A percentile compares a stretch with the other conserved stretches of the same genome.
Conservation (phyloP, 1,140 invertebrate genomes). For the Drosophila malerkotliana region DNA sequence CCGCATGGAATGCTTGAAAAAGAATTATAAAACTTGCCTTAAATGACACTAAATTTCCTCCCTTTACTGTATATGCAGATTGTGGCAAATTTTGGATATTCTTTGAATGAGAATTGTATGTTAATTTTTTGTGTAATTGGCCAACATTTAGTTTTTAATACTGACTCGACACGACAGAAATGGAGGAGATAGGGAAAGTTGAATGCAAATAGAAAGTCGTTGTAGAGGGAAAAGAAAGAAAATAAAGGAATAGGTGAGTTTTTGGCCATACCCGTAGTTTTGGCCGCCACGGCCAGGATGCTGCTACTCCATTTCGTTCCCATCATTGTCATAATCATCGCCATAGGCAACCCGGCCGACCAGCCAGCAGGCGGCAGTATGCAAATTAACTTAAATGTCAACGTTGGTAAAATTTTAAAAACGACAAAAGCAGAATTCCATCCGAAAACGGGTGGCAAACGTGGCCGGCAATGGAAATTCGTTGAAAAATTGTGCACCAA, state of each 20-base stretch:
- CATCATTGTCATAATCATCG: slow-evolving; percentile 36
- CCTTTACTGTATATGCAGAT: slow-evolving; percentile 25
- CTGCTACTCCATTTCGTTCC: slow-evolving; percentile 12
- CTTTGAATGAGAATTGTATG: slow-evolving; percentile 50
- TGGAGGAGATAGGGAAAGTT: background rate
- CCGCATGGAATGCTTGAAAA: background rate
- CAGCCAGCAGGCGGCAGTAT: slow-evolving; percentile 49
- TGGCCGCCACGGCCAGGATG: background rate
- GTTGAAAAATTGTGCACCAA: slow-evolving; percentile 63
- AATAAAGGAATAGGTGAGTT: background rate
- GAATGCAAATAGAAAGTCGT: slow-evolving; percentile 22
- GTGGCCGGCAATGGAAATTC: slow-evolving; percentile 37
- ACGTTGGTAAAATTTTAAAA: slow-evolving; percentile 56
- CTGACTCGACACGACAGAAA: slow-evolving; percentile 18
- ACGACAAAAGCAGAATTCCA: slow-evolving; percentile 62
- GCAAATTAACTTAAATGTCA: slow-evolving; percentile 79
- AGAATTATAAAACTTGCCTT: background rate
- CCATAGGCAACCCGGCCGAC: slow-evolving; percentile 25
- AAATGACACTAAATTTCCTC: background rate
- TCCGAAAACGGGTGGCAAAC: slow-evolving; percentile 46
- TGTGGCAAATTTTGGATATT: slow-evolving; percentile 19
- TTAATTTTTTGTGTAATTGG: slow-evolving; percentile 64
- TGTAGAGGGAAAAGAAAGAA: background rate
- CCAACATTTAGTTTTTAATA: slow-evolving; percentile 67
- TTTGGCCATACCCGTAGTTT: slow-evolving; percentile 16